Evolutionary conservation across 2,888 invertebrate genomes (phyloP), one percentile per base, ranked within the genome.

Genomic region (Heliconius erato): DNA sequence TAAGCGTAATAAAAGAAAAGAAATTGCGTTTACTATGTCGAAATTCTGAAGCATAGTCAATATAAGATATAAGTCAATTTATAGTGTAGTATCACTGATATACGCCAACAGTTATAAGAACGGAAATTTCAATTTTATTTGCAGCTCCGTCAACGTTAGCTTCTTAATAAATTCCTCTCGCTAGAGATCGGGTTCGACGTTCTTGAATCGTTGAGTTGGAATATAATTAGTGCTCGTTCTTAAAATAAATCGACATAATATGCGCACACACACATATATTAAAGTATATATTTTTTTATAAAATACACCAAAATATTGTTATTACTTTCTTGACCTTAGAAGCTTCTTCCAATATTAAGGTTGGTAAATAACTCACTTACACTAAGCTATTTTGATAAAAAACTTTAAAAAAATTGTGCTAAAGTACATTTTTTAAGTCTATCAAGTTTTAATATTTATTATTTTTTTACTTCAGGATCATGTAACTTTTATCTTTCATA

Each of bases 41-140:
- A 35, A 35, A 7, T 35, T 35, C 71, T 40, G 23, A 69, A 40
- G 14, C 40, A 40, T 12, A 71, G 40, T 40, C 40, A n/a, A 71
- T 40, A 9, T 71, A 40, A 71, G 12, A 71, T 69, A 7, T 3
- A 69, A 71, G 12, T 40, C 71, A 40, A 71, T 71, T 71, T 71
- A 40, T n/a, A 71, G 71, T 71, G 35, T 69, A 12, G 69, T 68
- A 19, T 69, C 69, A 69, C 40, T 40, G 23, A 71, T n/a, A 71
- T 71, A 71, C 40, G 40, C 40, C 40, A 71, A n/a, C n/a, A 14
- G 40, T 71, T 68, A 71, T 71, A 40, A 40, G n/a, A 40, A n/a
- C n/a, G 40, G 69, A n/a, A 40, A 71, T 69, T 69, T 69, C 35
- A 69, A 69, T 69, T 69, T 69, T 35, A 35, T 69, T 69, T 68